Conservation (phyloP, 37 sponge, comb jelly and placozoan genomes). For the Tethya wilhelma region DNA sequence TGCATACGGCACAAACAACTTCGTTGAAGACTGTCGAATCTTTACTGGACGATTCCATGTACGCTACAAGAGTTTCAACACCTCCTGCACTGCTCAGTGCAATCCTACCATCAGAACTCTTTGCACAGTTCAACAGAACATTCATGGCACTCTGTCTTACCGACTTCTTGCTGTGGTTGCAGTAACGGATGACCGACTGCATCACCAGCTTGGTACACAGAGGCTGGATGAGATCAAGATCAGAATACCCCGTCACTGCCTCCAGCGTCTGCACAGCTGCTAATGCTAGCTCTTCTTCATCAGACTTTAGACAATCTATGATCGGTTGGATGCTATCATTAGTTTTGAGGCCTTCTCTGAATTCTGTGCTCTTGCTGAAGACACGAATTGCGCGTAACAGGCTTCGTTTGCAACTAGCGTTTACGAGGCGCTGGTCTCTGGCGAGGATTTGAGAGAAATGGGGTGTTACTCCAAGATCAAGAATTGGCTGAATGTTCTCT, state of each 20-base stretch:
- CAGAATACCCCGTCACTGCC: neutral
- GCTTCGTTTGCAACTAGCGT: slow-evolving; percentile 40
- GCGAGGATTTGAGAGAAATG: slow-evolving; percentile 9
- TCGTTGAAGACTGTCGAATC: neutral
- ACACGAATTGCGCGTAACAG: slow-evolving; percentile 36
- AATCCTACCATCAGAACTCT: slow-evolving; percentile 37
- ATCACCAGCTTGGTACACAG: slow-evolving; percentile 32
- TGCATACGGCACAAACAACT: slow-evolving; percentile 25
- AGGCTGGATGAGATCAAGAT: slow-evolving; percentile 15
- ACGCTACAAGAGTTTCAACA: slow-evolving; percentile 35
- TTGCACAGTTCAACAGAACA: slow-evolving; percentile 26
- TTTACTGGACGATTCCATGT: slow-evolving; percentile 5
- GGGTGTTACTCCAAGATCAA: neutral
- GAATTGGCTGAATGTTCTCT: neutral
- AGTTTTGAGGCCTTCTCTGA: slow-evolving; percentile 27
- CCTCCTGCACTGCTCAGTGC: slow-evolving; percentile 59
- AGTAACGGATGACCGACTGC: slow-evolving; percentile 5
- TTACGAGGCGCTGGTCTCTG: neutral
- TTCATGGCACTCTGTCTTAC: neutral
- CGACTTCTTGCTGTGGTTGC: neutral
- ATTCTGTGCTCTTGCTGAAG: slow-evolving; percentile 1
- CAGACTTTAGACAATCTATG: slow-evolving; percentile 27
- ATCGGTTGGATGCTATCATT: slow-evolving; percentile 13
- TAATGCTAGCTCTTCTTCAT: slow-evolving; percentile 1
- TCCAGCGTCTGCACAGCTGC: slow-evolving; percentile 32